A percentile compares a stretch with the other conserved stretches of the same genome.
Conservation (phyloP, 2,797 vertebrate species). For the Anabacerthia variegaticeps region DNA sequence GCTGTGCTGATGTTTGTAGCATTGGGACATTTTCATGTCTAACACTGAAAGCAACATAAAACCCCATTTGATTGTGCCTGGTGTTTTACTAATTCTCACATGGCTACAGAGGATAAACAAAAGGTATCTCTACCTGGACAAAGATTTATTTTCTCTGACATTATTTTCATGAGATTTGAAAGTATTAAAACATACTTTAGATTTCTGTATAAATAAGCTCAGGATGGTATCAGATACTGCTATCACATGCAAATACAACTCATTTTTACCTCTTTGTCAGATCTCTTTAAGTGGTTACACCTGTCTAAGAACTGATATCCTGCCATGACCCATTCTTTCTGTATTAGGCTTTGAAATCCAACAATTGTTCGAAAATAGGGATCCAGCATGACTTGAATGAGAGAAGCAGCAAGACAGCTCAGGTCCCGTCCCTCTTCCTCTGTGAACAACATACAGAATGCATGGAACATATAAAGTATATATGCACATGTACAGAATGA, state of each 20-base stretch:
- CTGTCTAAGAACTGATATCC: conserved; percentile 94
- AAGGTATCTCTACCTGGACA: not conserved
- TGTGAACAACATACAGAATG: conserved; percentile 58
- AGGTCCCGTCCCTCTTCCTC: conserved; percentile 96
- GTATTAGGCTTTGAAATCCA: conserved; percentile 95
- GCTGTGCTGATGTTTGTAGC: not conserved
- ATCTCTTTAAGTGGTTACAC: conserved; percentile 95
- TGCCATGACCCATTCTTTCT: conserved; percentile 99
- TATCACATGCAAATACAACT: not conserved
- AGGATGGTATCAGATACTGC: not conserved
- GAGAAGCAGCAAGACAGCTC: conserved; percentile 88
- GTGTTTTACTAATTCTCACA: not conserved
- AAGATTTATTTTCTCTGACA: not conserved
- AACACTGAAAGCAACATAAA: not conserved
- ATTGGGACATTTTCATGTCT: fast-evolving
- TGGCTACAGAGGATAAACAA: not conserved
- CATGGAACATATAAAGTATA: not conserved
- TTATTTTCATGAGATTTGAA: not conserved
- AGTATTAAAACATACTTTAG: not conserved
- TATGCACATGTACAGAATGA: not conserved
- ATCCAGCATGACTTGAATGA: conserved; percentile 95
- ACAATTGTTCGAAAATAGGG: conserved; percentile 88
- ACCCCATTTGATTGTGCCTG: not conserved
- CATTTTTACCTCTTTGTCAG: conserved; percentile 87
- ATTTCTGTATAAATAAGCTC: not conserved